Evolutionary conservation across 2,797 vertebrate species (phyloP).

Genomic region (Peromyscus attwateri): DNA sequence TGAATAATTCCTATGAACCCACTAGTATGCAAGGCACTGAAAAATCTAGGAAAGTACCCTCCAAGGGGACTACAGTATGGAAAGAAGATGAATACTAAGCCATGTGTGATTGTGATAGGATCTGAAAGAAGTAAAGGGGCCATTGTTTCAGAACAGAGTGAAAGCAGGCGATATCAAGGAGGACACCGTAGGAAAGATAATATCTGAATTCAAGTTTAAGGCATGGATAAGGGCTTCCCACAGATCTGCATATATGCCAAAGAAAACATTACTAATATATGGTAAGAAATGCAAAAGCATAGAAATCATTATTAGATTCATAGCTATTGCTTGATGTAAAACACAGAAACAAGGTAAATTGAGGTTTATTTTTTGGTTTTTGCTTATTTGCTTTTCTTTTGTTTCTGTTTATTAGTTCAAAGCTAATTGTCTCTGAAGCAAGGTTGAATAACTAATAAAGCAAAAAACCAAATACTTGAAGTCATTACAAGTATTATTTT

Average conservation of each 20-base stretch:
- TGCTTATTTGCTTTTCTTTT: conserved; percentile 49
- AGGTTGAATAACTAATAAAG: background rate
- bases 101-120: background rate
- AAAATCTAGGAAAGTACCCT: background rate
- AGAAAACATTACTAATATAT: background rate
- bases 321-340: background rate
- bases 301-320: background rate
- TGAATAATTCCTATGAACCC: background rate
- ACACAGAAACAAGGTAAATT: background rate
- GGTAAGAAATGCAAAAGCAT: background rate
- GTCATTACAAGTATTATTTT: conserved; percentile 36
- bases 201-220: conserved; percentile 7
- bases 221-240: background rate
- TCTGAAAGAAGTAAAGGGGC: background rate
- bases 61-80: background rate
- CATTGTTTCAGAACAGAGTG: background rate
- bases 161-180: background rate
- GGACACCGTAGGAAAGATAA: background rate
- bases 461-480: conserved; percentile 17
- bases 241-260: background rate
- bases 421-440: conserved; percentile 29
- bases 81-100: conserved; percentile 10
- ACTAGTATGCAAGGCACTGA: background rate
- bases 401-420: conserved; percentile 50
- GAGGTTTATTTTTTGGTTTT: background rate